Evolutionary conservation across 2,888 invertebrate species (phyloP), one percentile per base, ranked within the genome.

Genomic region (Lamellibrachia satsuma): DNA sequence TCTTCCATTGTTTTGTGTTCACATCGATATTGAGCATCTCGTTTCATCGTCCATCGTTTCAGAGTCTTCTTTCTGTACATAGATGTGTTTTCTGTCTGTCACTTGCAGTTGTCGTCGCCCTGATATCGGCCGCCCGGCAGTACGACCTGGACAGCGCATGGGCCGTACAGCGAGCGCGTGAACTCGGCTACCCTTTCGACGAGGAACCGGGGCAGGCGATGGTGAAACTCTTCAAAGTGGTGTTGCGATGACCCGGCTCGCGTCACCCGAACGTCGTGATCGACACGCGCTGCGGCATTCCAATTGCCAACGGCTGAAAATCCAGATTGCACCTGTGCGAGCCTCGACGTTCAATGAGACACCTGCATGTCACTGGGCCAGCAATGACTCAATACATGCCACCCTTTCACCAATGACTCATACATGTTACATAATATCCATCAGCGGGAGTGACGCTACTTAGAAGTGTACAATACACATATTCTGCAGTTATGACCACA

Each of bases 131-230:
- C 75, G 75, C 75, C 75, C 75, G 75, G 75, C 75, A 75, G 75
- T 75, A 75, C 75, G 75, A n/a, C 75, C 75, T 75, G 75, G 75
- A 75, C 75, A 75, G 75, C 75, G 75, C 75, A 6, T 75, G 75
- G 75, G 75, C 75, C 75, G 22, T 75, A n/a, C 22, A 75, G n/a
- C 75, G 75, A 75, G 75, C 75, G 75, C 15, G 22, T 75, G 22
- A 75, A 75, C 75, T 75, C 75, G 75, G 75, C 75, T 75, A 75
- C 75, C 75, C 75, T 15, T 75, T 75, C 75, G 75, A 75, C 22
- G n/a, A 75, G 75, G 75, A 75, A n/a, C 75, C 75, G 22, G 75
- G 75, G 75, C 75, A 75, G 75, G n/a, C 75, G 22, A n/a, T 75
- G 22, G n/a, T 75, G 75, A 75, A 75, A 75, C 75, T 75, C 75